These are phyloP conservation scores for Cryptoblepharus egeriae DNA, from an alignment of 2,797 vertebrate species.

Conservation along the genomic window DNA sequence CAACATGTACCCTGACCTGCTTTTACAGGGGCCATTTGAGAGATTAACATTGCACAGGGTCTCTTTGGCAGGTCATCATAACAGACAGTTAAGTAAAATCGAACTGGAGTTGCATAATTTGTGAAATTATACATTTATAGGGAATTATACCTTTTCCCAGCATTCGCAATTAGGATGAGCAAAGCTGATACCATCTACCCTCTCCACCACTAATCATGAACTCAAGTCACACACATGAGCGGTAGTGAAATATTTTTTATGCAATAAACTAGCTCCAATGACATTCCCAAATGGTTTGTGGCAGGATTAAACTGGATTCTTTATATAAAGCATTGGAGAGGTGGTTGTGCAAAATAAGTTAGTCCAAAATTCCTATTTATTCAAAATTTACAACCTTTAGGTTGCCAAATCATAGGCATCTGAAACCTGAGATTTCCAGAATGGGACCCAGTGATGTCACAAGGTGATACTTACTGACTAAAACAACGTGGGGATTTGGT, in stretches of 20 bases:
- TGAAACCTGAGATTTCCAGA: no score
- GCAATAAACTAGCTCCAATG: neutral
- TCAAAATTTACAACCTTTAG: neutral
- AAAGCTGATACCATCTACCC: neutral
- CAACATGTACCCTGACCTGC: slow-evolving; percentile 54
- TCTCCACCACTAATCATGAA: neutral
- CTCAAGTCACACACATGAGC: neutral
- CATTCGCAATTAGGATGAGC: neutral
- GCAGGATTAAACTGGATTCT: neutral
- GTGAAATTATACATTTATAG: neutral
- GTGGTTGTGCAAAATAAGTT: neutral
- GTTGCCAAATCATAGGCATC: no score
- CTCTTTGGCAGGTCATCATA: slow-evolving; percentile 38
- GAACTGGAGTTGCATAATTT: slow-evolving; percentile 16
- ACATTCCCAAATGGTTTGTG: neutral
- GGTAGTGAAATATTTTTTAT: neutral
- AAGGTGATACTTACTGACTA: no score
- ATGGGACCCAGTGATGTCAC: neutral
- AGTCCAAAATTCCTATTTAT: neutral
- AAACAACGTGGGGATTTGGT: no score
- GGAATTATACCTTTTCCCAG: neutral
- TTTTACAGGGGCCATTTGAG: slow-evolving; percentile 44
- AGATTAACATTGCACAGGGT: slow-evolving; percentile 43
- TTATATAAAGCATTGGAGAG: neutral
- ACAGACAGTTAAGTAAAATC: slow-evolving; percentile 11